These are phyloP conservation scores for Parauchenoglanis ngamensis DNA, from an alignment of 2,797 vertebrate species.

Conservation along the genomic window DNA sequence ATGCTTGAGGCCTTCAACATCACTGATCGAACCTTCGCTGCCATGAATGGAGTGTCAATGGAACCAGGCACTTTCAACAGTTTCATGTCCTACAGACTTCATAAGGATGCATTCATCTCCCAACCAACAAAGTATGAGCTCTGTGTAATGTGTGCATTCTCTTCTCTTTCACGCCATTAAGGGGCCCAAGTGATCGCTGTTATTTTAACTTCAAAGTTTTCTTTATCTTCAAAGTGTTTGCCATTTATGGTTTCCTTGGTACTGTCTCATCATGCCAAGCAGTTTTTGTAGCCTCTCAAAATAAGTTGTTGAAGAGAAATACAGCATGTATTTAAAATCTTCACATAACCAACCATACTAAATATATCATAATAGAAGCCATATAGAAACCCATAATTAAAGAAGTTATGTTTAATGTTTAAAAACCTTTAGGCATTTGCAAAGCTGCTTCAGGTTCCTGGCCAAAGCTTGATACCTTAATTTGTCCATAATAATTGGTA, in stretches of 20 bases:
- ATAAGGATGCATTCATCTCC: constrained; percentile 91
- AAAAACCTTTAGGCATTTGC: constrained; percentile 53
- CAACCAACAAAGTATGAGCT: constrained; percentile 86
- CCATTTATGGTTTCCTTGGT: constrained; percentile 2
- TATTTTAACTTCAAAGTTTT: background rate
- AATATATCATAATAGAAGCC: constrained; percentile 18
- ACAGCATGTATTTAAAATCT: background rate
- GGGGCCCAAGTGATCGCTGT: constrained; percentile 44
- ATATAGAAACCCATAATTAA: constrained; percentile 45
- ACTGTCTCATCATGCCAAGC: background rate
- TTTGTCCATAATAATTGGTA: constrained; percentile 62
- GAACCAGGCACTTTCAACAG: constrained; percentile 95
- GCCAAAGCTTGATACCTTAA: constrained; percentile 57
- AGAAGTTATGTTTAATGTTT: constrained; percentile 54
- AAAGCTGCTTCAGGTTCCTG: constrained; percentile 43
- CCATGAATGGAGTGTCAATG: constrained; percentile 91
- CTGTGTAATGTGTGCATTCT: constrained; percentile 15
- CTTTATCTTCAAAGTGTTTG: background rate
- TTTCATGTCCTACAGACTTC: constrained; percentile 88
- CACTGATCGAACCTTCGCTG: constrained; percentile 90
- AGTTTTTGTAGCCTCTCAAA: background rate
- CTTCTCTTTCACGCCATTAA: constrained; percentile 56
- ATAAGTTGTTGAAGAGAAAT: background rate
- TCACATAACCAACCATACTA: background rate
- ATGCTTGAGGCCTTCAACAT: constrained; percentile 98